These are phyloP conservation scores for Propithecus coquereli DNA, from an alignment of 2,113 vertebrate genomes.

Conservation along the genomic window DNA sequence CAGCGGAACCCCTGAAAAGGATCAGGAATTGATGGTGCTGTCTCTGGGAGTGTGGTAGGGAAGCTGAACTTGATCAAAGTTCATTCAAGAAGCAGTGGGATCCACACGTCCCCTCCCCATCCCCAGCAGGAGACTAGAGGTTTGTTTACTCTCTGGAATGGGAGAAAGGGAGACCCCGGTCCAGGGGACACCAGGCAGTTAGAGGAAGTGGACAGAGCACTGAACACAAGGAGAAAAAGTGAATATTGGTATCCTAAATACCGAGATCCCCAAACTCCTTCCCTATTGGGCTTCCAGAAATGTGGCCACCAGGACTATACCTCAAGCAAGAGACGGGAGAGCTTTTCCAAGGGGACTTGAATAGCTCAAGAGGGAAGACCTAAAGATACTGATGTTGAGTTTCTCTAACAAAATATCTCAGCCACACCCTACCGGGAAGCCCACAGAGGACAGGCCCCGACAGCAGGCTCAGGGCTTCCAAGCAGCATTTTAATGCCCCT, in stretches of 20 bases:
- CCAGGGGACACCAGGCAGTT: not conserved
- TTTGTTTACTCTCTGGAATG: not conserved
- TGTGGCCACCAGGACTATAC: not conserved
- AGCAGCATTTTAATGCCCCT: not conserved
- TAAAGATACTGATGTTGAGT: not conserved
- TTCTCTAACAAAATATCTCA: not conserved
- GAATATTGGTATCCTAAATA: not conserved
- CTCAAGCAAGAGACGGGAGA: not conserved
- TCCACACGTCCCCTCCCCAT: not conserved
- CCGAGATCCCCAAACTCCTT: not conserved
- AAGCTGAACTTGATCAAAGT: not conserved
- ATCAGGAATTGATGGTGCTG: not conserved
- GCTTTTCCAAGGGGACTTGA: not conserved
- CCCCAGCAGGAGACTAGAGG: not conserved
- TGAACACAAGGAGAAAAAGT: too few species aligned
- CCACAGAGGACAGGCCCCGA: not conserved
- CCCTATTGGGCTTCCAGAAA: not conserved
- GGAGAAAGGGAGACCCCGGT: not conserved
- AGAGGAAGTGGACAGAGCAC: not conserved
- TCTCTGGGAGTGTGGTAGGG: not conserved
- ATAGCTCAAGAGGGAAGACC: not conserved
- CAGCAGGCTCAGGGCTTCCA: not conserved
- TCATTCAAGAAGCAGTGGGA: not conserved
- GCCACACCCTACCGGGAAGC: not conserved
- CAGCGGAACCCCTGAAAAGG: not conserved